Evolutionary conservation across 2,113 vertebrate species (phyloP).

Genomic region (Collichthys lucidus): DNA sequence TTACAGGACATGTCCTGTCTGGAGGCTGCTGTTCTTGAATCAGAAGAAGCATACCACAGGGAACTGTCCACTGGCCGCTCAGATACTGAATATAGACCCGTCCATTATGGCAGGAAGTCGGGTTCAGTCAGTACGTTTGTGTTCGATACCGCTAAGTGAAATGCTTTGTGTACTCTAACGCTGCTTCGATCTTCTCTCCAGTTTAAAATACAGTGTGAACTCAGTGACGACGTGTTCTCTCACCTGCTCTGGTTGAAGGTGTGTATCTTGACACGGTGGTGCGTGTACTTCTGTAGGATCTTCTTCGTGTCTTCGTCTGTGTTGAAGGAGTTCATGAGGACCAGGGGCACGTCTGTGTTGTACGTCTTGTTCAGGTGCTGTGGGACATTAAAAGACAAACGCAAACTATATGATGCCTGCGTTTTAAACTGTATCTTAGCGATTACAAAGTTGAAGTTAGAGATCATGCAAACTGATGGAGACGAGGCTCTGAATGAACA

Average conservation of each 20-base stretch:
- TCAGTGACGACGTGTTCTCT: constrained; percentile 73
- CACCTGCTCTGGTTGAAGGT: constrained; percentile 99
- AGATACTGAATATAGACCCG: background rate
- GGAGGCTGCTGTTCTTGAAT: constrained; percentile 62
- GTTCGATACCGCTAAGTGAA: background rate
- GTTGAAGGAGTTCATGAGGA: constrained; percentile 99
- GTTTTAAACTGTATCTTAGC: background rate
- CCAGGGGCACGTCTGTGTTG: constrained; percentile 94
- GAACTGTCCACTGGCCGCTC: background rate
- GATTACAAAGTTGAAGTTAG: background rate
- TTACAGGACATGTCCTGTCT: constrained; percentile 34
- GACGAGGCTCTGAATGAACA: background rate
- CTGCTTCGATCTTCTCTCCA: background rate
- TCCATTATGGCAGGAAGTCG: background rate
- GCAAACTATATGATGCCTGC: too few relatives aligned
- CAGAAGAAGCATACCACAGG: constrained; percentile 21
- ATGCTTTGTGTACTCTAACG: background rate
- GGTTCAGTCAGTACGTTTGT: background rate
- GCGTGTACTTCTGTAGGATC: constrained; percentile 97
- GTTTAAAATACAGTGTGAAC: background rate
- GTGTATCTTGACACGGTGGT: constrained; percentile 96
- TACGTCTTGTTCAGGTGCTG: constrained; percentile 97
- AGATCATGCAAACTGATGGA: too few relatives aligned
- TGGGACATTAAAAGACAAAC: background rate
- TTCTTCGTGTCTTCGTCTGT: constrained; percentile 99